These are phyloP conservation scores for Oxystoma pomonae DNA, from an alignment of 2,888 invertebrate genomes.

Conservation along the genomic window DNA sequence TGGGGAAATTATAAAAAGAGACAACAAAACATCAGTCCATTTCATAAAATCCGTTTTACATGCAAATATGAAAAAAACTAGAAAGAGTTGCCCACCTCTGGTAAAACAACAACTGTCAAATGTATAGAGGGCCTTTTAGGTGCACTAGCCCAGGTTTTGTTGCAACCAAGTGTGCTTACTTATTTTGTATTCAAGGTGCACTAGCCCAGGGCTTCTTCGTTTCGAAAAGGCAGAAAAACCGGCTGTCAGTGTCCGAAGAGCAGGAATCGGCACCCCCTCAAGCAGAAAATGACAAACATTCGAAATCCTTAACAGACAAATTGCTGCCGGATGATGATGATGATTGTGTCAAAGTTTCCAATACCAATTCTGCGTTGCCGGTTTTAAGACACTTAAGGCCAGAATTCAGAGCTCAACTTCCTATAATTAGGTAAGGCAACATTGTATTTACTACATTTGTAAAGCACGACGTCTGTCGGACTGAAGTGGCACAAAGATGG, in stretches of 20 bases:
- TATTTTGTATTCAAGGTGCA: no score
- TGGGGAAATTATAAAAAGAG: no score
- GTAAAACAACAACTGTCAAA: no score
- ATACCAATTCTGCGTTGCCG: conserved; percentile 57
- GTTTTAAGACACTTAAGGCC: conserved; percentile 79
- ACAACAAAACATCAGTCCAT: no score
- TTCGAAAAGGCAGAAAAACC: conserved; percentile 54
- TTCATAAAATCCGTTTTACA: no score
- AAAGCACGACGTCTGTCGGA: no score
- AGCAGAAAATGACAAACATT: conserved; percentile 31
- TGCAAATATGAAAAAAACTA: no score
- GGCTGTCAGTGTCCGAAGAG: conserved; percentile 36
- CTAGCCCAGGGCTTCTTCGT: conserved; percentile 81
- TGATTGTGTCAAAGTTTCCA: conserved; percentile 41
- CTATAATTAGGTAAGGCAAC: conserved; percentile 48
- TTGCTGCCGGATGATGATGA: conserved; percentile 38
- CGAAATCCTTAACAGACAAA: conserved; percentile 36
- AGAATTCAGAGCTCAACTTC: conserved; percentile 81
- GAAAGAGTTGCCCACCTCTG: no score
- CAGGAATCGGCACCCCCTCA: conserved; percentile 5
- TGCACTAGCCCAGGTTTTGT: no score
- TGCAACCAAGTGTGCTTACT: no score
- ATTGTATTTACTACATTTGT: background rate
- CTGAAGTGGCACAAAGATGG: no score
- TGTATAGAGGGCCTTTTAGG: no score